Percentiles rank a stretch among this genome's conserved stretches.
phyloP scores from a whole-genome alignment of 2,888 invertebrate genomes.

The Matsumyia berberina region DNA sequence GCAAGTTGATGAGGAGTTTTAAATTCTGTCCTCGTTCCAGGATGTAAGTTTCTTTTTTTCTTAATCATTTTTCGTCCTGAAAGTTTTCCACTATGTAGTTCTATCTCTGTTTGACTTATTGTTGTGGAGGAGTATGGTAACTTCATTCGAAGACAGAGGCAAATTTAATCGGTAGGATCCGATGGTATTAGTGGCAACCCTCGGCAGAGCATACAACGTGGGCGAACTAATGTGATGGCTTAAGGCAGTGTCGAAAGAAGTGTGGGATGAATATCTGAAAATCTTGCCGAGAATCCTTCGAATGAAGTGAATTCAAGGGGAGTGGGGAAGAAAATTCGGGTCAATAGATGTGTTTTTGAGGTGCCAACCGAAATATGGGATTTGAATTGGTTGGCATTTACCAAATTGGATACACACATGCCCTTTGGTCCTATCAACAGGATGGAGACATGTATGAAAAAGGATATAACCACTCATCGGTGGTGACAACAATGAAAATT shows the following conservation, averaged over 20 bases:
- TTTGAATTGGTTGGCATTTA: conserved; percentile 10
- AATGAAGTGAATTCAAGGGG: background rate
- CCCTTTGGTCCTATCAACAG: conserved; percentile 5
- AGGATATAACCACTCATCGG: no score
- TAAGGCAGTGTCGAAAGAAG: background rate
- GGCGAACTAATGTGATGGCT: conserved; percentile 3
- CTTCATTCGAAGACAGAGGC: conserved; percentile 7
- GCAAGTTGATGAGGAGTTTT: conserved; percentile 29
- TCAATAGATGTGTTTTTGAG: background rate
- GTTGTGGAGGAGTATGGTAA: conserved; percentile 4
- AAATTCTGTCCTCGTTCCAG: conserved; percentile 38
- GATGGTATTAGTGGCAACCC: conserved; percentile 20
- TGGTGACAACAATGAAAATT: no score
- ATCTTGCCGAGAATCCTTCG: conserved; percentile 5
- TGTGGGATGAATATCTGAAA: background rate
- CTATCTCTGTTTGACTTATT: background rate
- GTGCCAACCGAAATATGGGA: conserved; percentile 14
- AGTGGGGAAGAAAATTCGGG: background rate
- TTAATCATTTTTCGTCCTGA: conserved; percentile 35
- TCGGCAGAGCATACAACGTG: background rate
- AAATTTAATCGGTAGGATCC: conserved; percentile 35
- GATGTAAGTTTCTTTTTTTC: conserved; percentile 38
- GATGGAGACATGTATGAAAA: background rate
- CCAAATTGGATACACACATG: background rate
- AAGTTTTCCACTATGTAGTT: conserved; percentile 14